Conservation (phyloP, 2,113 vertebrate species). For the Oryzias curvinotus region DNA sequence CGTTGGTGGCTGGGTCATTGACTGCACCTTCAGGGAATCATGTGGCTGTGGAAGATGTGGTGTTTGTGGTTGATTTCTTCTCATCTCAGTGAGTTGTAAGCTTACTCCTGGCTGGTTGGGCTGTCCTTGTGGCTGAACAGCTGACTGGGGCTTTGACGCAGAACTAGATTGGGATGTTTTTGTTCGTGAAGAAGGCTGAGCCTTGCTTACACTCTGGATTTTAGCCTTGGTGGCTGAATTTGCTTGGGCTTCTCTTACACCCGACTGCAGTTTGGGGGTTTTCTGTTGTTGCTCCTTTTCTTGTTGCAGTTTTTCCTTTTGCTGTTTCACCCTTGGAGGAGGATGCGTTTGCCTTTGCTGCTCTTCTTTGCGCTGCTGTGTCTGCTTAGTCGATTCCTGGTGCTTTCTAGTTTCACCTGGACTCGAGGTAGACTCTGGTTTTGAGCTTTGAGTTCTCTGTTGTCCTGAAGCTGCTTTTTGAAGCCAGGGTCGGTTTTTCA, state of each 20-base stretch:
- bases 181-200: slow-evolving; percentile 28
- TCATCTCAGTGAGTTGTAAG: slow-evolving; percentile 22
- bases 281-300: slow-evolving; percentile 13
- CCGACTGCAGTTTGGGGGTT: slow-evolving; percentile 20
- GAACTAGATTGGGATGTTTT: slow-evolving; percentile 20
- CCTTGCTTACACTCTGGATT: slow-evolving; percentile 10
- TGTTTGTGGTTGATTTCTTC: slow-evolving; percentile 14
- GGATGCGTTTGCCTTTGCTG: slow-evolving; percentile 12
- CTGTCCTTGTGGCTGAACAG: slow-evolving; percentile 4
- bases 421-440: slow-evolving; percentile 18
- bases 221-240: slow-evolving; percentile 12
- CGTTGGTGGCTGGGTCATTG: slow-evolving; percentile 8
- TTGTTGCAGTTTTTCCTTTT: slow-evolving; percentile 1
- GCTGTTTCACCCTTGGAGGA: slow-evolving; percentile 3
- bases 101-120: slow-evolving; percentile 16
- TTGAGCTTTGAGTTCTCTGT: slow-evolving; percentile 14
- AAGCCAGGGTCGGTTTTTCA: slow-evolving; percentile 77
- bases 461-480: slow-evolving; percentile 50
- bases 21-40: slow-evolving; percentile 10
- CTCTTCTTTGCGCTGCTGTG: slow-evolving; percentile 17
- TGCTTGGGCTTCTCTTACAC: slow-evolving; percentile 6
- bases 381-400: not conserved
- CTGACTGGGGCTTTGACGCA: slow-evolving; percentile 11
- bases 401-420: slow-evolving; percentile 16
- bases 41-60: slow-evolving; percentile 9